Evolutionary conservation across 2,888 invertebrate genomes (phyloP).

Genomic region (Blastobasis adustella): DNA sequence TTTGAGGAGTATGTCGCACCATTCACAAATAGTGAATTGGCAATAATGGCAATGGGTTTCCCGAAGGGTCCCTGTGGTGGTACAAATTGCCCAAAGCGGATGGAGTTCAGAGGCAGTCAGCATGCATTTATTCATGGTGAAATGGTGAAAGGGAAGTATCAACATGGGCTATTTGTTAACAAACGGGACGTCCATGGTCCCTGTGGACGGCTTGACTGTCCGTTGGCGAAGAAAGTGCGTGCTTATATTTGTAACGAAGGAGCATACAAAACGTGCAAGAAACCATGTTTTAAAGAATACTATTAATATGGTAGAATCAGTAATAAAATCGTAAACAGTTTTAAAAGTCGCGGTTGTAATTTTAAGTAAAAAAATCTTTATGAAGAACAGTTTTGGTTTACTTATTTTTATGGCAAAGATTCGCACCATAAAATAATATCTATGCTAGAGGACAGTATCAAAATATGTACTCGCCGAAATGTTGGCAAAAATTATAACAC

Average conservation of each 20-base stretch:
- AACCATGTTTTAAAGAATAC: slow-evolving; percentile 56
- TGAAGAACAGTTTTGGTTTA: neutral
- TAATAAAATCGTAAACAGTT: neutral
- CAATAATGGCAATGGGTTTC: slow-evolving; percentile 66
- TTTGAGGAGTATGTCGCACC: slow-evolving; percentile 62
- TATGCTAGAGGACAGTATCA: no score
- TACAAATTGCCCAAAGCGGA: slow-evolving; percentile 60
- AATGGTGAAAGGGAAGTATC: slow-evolving; percentile 51
- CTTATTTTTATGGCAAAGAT: neutral
- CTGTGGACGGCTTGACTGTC: slow-evolving; percentile 63
- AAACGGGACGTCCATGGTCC: slow-evolving; percentile 65
- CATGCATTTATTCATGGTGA: slow-evolving; percentile 63
- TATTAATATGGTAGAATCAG: slow-evolving; percentile 27
- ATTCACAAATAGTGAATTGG: slow-evolving; percentile 51
- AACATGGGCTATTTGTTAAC: slow-evolving; percentile 61
- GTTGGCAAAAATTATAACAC: no score
- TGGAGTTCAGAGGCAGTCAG: slow-evolving; percentile 63
- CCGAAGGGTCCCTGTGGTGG: slow-evolving; percentile 68
- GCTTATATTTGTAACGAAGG: slow-evolving; percentile 53
- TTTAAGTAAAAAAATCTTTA: neutral
- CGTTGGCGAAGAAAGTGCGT: slow-evolving; percentile 59
- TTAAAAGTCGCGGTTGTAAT: neutral
- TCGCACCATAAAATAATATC: no score
- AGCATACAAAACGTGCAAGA: slow-evolving; percentile 55
- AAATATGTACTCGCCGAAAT: no score